phyloP scores from a whole-genome alignment of 2,797 vertebrate species.

The Bradypus variegatus region DNA sequence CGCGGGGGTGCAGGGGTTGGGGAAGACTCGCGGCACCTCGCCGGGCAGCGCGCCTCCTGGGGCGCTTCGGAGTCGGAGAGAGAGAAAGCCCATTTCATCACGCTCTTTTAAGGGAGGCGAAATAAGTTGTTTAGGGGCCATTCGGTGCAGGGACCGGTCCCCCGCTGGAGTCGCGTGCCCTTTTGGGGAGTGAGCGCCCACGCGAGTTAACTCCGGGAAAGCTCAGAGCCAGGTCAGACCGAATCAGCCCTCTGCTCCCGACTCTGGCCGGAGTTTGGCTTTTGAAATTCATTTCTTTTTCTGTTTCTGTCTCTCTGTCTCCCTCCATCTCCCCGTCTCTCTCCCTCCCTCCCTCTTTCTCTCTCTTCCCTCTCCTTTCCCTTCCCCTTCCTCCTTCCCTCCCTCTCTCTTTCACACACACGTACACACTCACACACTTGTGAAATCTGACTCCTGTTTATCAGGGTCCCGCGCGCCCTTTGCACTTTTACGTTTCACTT shows the following conservation, averaged over 20 bases:
- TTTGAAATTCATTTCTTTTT: neutral
- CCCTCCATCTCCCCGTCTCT: neutral
- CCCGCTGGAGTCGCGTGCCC: neutral
- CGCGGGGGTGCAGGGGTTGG: neutral
- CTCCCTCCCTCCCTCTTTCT: neutral
- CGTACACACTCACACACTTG: neutral
- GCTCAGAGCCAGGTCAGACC: neutral
- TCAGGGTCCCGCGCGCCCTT: slow-evolving; percentile 47
- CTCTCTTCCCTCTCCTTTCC: neutral
- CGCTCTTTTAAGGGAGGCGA: neutral
- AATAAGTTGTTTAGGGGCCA: neutral
- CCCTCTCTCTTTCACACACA: neutral
- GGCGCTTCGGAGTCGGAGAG: neutral
- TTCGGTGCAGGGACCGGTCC: neutral
- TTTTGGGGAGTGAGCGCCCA: neutral
- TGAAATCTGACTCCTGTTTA: slow-evolving; percentile 41
- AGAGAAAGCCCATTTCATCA: neutral
- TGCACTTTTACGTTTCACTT: slow-evolving; percentile 57
- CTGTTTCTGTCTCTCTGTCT: neutral
- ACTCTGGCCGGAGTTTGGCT: slow-evolving; percentile 15
- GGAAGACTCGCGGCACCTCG: neutral
- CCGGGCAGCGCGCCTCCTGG: neutral
- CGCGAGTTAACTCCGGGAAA: neutral
- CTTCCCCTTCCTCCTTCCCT: neutral
- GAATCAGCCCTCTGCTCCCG: neutral